Base-by-base conservation (phyloP, 1,140 invertebrate species). In the Tribolium castaneum region DNA sequence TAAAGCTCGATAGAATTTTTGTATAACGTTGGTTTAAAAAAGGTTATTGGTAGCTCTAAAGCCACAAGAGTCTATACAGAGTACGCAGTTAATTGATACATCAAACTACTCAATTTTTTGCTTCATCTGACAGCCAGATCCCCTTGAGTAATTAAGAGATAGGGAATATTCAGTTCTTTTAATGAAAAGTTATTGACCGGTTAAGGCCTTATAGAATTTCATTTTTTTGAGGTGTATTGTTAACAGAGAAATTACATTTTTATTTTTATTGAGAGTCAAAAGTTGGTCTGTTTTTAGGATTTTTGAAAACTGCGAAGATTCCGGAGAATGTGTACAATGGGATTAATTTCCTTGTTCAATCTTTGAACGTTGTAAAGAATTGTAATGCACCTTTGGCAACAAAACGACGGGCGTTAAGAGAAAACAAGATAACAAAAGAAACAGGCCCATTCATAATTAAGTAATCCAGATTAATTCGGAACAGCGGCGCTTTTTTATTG, bases 381-480 rank as follows among this genome's bases (percentile, higher is more conserved):
- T 45, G 39, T 45, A 45, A 66, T 3, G 13, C n/a, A 66, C 59
- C 59, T 66, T 66, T 14, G 59, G 25, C 30, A 22, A 34, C 59
- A 35, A 66, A 35, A 66, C 14, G 30, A 4, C n/a, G n/a, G 12
- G 59, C 59, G 59, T 35, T 35, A 66, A 66, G n/a, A 51, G 39
- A 30, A 14, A 73, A 73, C 30, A 73, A 16, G 71, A 73, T 54
- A 73, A 73, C 71, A 73, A 73, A 73, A 54, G 52, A 54, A 73
- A 73, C 52, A 73, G 52, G 13, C n/a, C 52, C 19, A 52, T 73
- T 30, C 71, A 54, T 73, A 73, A 73, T 73, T 73, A 30, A 73
- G 52, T 52, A 73, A 73, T 73, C 52, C 19, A 30, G 52, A 52
- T 73, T 51, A 73, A 73, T 73, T 22, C 52, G 19, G n/a, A 66